Conservation (phyloP, 1,140 invertebrate genomes). For the Monomorium pharaonis region DNA sequence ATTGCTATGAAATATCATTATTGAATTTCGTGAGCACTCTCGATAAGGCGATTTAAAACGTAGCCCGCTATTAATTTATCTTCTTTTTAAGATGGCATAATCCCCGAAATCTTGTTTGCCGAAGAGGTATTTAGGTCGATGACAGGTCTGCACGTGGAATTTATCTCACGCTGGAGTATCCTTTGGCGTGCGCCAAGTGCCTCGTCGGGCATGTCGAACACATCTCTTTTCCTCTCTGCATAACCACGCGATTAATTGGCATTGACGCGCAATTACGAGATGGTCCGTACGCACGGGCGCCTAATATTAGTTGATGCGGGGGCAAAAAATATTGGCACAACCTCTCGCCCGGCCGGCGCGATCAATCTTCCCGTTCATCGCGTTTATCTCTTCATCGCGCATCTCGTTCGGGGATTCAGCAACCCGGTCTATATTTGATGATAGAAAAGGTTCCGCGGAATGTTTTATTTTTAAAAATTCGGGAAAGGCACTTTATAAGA, state of each 20-base stretch:
- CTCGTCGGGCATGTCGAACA: conserved; percentile 9
- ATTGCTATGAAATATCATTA: not conserved
- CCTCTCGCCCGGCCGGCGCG: conserved; percentile 8
- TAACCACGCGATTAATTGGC: conserved; percentile 48
- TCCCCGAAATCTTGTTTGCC: conserved; percentile 21
- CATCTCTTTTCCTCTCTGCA: not conserved
- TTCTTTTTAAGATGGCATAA: conserved; percentile 24
- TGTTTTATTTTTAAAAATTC: not conserved
- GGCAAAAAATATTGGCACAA: conserved; percentile 74
- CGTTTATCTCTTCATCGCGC: conserved; percentile 48
- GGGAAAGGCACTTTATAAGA: not conserved
- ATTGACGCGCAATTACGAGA: conserved; percentile 48
- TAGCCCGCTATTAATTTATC: not conserved
- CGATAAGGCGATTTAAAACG: not conserved
- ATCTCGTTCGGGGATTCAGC: conserved; percentile 5
- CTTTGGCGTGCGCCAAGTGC: conserved; percentile 28
- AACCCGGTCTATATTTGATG: conserved; percentile 35
- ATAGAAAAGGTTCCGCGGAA: not conserved
- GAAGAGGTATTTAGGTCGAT: conserved; percentile 45
- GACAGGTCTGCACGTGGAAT: conserved; percentile 15
- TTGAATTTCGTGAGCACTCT: not conserved
- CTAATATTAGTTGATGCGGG: conserved; percentile 73
- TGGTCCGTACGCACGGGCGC: not conserved
- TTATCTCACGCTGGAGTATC: conserved; percentile 42
- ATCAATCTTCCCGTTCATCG: conserved; percentile 43